Evolutionary conservation across 2,797 vertebrate genomes (phyloP).

Genomic region (Melanitta fusca): DNA sequence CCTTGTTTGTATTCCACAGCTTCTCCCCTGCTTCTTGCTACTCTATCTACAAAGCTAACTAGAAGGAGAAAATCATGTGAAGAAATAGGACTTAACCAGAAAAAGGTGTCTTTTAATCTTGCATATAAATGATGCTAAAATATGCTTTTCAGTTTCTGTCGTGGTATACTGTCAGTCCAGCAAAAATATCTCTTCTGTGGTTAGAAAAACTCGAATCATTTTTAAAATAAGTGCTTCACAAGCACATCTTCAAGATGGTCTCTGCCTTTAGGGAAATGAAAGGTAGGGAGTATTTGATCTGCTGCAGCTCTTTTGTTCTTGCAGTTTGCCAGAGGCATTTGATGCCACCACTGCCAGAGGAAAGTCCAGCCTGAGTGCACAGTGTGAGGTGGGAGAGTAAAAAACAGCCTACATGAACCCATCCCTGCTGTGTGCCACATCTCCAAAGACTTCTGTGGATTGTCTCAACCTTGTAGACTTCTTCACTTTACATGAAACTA

Average conservation of each 20-base stretch:
- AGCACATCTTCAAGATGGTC: neutral
- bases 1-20: neutral
- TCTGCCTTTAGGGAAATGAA: neutral
- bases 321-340: rapidly evolving
- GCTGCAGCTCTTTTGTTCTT: neutral
- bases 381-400: neutral
- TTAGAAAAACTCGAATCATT: neutral
- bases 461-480: neutral
- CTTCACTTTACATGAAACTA: neutral
- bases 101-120: neutral
- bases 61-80: neutral
- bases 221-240: neutral
- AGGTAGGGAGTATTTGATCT: neutral
- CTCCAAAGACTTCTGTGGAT: neutral
- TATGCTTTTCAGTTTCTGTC: neutral
- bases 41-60: neutral
- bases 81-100: neutral
- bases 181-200: neutral
- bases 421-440: neutral
- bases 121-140: neutral
- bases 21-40: rapidly evolving
- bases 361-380: neutral
- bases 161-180: neutral
- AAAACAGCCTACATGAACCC: neutral
- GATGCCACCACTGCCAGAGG: neutral